Evolutionary conservation across 2,797 vertebrate species (phyloP).

Genomic region (Coluber constrictor): DNA sequence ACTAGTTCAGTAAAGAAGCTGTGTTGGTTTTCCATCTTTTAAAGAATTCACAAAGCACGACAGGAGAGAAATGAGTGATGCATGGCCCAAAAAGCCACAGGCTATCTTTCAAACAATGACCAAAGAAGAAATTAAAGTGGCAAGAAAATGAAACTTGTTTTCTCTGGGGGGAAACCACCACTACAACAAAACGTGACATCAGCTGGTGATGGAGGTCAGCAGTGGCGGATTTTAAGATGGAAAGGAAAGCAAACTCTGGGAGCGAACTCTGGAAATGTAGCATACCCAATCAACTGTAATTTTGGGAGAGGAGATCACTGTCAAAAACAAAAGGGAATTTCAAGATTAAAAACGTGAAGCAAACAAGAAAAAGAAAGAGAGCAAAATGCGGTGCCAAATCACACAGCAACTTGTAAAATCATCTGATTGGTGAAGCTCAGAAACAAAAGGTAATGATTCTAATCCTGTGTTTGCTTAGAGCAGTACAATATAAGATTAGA

Average conservation of each 20-base stretch:
- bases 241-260: neutral
- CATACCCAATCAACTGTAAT: conserved; percentile 8
- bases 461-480: neutral
- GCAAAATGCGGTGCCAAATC: neutral
- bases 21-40: neutral
- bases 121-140: neutral
- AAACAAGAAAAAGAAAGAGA: neutral
- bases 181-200: neutral
- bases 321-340: neutral
- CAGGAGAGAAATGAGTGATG: neutral
- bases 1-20: neutral
- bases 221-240: neutral
- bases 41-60: neutral
- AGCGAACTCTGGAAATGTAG: neutral
- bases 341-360: neutral
- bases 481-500: neutral
- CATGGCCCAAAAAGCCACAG: neutral
- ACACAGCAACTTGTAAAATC: neutral
- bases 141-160: conserved; percentile 15
- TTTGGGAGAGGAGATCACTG: neutral
- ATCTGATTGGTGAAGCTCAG: neutral
- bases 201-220: neutral
- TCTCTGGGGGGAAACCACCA: neutral
- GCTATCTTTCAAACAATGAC: conserved; percentile 18
- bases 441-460: neutral